Percentiles rank a stretch among this genome's conserved stretches.
Evolutionary conservation across 2,888 invertebrate genomes (phyloP).

Genomic region (Blomia tropicalis): DNA sequence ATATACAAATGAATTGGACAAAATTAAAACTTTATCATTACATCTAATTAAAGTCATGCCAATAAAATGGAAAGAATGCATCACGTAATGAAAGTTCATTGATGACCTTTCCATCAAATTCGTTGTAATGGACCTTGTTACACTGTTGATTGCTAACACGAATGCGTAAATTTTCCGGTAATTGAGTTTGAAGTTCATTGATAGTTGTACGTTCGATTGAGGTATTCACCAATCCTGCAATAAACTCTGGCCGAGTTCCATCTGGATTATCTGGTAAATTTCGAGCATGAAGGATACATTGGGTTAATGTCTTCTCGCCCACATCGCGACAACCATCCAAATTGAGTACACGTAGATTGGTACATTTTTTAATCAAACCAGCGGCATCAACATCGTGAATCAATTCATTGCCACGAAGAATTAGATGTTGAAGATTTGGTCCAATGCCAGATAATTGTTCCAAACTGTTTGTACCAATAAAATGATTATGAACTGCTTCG

Average conservation of each 20-base stretch:
- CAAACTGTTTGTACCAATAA: conserved; percentile 1
- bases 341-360: background rate
- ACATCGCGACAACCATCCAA: conserved; percentile 19
- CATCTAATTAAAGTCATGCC: conserved; percentile 12
- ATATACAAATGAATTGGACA: too few species aligned
- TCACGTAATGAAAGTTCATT: background rate
- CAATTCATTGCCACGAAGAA: conserved; percentile 15
- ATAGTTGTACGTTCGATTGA: background rate
- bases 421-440: background rate
- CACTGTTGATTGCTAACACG: background rate
- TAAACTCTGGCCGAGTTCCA: background rate
- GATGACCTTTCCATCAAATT: background rate
- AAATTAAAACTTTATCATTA: too few species aligned
- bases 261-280: background rate
- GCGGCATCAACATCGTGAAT: background rate
- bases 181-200: background rate
- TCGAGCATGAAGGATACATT: conserved; percentile 12
- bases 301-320: background rate
- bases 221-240: background rate
- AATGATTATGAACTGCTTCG: conserved; percentile 21
- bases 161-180: background rate
- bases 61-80: conserved; percentile 9
- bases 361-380: conserved; percentile 1
- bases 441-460: background rate
- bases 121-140: conserved; percentile 1